Percentiles rank a stretch among this genome's conserved stretches.
Conservation (phyloP, 2,113 vertebrate genomes). For the Motacilla alba region DNA sequence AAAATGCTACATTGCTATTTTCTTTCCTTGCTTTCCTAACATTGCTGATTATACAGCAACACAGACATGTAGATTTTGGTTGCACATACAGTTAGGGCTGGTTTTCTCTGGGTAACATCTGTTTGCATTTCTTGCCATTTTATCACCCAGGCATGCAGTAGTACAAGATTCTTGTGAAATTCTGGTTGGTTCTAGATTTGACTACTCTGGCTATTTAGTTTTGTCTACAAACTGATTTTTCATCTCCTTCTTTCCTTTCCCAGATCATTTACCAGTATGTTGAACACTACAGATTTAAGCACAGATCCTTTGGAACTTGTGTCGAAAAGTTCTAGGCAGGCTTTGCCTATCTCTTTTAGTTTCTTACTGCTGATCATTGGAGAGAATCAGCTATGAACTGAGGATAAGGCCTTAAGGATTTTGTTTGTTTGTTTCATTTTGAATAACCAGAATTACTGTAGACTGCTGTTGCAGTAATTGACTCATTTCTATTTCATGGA, state of each 20-base stretch:
- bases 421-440: neutral
- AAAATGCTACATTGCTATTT: neutral
- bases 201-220: neutral
- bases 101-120: neutral
- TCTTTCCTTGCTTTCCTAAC: neutral
- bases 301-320: neutral
- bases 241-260: neutral
- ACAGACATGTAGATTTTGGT: neutral
- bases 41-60: neutral
- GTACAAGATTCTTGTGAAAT: neutral
- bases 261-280: neutral
- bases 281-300: neutral
- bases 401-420: neutral
- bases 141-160: neutral
- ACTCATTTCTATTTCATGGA: neutral
- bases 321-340: neutral
- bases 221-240: neutral
- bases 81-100: neutral
- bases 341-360: neutral
- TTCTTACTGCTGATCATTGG: neutral
- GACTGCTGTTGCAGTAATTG: neutral
- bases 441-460: neutral
- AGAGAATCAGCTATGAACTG: neutral
- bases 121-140: neutral
- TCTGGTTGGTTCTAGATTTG: neutral